These are phyloP conservation scores for Trissoscelio sp. DNA, from an alignment of 2,888 invertebrate species.

Conservation along the genomic window DNA sequence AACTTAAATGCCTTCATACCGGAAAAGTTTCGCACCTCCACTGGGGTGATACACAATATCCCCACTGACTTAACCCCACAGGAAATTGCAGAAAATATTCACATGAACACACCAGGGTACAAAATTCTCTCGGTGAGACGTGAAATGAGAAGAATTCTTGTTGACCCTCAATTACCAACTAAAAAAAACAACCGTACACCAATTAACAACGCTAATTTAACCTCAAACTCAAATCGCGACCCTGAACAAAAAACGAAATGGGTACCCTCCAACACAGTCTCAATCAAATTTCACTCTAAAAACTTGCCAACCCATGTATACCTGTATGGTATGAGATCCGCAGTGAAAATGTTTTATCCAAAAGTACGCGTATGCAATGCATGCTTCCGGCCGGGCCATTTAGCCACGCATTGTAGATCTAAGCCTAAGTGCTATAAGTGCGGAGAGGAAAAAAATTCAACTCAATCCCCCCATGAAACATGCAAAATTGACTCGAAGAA, in stretches of 20 bases:
- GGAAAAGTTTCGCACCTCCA: constrained; percentile 5
- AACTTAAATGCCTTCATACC: constrained; percentile 10
- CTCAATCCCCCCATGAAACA: neutral
- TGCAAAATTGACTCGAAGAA: neutral
- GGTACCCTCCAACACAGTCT: neutral
- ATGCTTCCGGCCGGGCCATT: neutral
- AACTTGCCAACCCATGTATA: neutral
- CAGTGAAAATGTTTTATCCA: neutral
- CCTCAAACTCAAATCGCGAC: no score
- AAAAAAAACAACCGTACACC: no score
- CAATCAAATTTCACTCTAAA: neutral
- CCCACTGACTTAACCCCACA: neutral
- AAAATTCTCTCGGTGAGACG: neutral
- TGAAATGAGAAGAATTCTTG: neutral
- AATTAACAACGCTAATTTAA: no score
- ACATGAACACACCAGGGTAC: constrained; percentile 16
- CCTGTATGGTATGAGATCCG: neutral
- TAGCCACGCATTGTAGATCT: neutral
- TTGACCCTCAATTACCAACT: neutral
- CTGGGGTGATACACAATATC: constrained; percentile 10
- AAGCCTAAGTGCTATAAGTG: neutral
- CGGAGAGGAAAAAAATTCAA: neutral
- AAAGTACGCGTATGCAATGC: neutral
- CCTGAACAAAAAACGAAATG: no score
- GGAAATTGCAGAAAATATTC: constrained; percentile 22